A percentile compares a stretch with the other conserved stretches of the same genome.
Conservation (phyloP, 2,113 vertebrate species). For the Chamaetylas fuelleborni region DNA sequence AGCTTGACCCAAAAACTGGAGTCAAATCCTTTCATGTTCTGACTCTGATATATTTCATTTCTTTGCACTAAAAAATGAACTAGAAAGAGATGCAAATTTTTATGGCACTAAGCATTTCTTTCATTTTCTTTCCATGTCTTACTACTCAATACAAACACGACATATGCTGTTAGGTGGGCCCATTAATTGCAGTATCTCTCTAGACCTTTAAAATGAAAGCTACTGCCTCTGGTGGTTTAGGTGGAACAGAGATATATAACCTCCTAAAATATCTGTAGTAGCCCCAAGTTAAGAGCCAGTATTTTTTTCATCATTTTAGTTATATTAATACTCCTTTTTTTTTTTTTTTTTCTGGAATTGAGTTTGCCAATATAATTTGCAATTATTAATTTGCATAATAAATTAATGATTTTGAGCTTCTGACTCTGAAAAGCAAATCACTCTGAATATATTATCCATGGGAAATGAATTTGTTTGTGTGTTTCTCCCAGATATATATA, state of each 20-base stretch:
- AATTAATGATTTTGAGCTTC: constrained; percentile 50
- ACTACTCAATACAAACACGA: neutral
- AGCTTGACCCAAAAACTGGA: neutral
- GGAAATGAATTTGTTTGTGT: constrained; percentile 54
- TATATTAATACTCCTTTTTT: constrained; percentile 38
- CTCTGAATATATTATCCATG: constrained; percentile 53
- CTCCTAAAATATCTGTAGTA: constrained; percentile 48
- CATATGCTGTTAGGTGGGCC: constrained; percentile 14
- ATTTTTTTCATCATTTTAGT: constrained; percentile 62
- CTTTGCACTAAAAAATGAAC: neutral
- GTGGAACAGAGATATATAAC: constrained; percentile 37
- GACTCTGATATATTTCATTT: neutral
- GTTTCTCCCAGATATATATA: constrained; percentile 46
- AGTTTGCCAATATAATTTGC: constrained; percentile 61
- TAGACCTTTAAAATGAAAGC: constrained; percentile 56
- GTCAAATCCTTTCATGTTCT: neutral
- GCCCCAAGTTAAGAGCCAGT: constrained; percentile 29
- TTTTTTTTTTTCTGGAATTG: constrained; percentile 39
- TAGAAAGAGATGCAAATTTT: constrained; percentile 40
- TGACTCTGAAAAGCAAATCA: constrained; percentile 50
- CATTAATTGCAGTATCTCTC: constrained; percentile 42
- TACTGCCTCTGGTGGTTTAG: constrained; percentile 34
- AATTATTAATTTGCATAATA: constrained; percentile 61
- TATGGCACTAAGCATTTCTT: neutral
- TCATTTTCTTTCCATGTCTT: constrained; percentile 23